These are phyloP conservation scores for Falcunculus frontatus DNA, from an alignment of 2,113 vertebrate genomes.

Conservation along the genomic window DNA sequence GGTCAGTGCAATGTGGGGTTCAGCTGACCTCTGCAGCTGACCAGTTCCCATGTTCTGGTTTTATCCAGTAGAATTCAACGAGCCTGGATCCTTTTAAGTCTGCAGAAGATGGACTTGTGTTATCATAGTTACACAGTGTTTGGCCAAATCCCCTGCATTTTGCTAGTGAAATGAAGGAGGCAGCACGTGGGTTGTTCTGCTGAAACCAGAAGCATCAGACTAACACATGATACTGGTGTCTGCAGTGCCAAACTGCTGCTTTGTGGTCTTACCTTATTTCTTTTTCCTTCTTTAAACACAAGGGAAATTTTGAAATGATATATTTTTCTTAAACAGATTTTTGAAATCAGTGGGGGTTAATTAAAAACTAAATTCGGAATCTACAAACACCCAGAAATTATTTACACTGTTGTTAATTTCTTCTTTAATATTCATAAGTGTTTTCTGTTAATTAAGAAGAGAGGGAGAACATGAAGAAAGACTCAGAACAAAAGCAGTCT, in stretches of 20 bases:
- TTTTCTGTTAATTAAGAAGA: constrained; percentile 76
- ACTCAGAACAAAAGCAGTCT: constrained; percentile 37
- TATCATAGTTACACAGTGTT: neutral
- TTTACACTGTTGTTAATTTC: constrained; percentile 76
- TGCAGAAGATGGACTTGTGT: neutral
- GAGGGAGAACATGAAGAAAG: constrained; percentile 65
- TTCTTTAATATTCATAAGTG: constrained; percentile 76
- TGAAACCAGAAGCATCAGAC: neutral
- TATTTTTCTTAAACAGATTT: constrained; percentile 26
- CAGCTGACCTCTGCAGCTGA: neutral
- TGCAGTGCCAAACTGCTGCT: neutral
- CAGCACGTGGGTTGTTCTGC: neutral
- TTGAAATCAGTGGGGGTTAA: constrained; percentile 68
- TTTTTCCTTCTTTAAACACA: neutral
- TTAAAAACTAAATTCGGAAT: constrained; percentile 71
- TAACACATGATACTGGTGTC: neutral
- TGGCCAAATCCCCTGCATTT: neutral
- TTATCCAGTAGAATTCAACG: neutral
- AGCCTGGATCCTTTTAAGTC: neutral
- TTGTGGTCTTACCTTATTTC: neutral
- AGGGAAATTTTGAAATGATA: constrained; percentile 16
- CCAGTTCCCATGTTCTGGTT: neutral
- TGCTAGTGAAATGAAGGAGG: neutral
- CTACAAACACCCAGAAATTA: constrained; percentile 72
- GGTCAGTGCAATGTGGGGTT: neutral